Conservation (phyloP, 37 sponge, comb jelly and placozoan genomes). For the Beroe forskalii region DNA sequence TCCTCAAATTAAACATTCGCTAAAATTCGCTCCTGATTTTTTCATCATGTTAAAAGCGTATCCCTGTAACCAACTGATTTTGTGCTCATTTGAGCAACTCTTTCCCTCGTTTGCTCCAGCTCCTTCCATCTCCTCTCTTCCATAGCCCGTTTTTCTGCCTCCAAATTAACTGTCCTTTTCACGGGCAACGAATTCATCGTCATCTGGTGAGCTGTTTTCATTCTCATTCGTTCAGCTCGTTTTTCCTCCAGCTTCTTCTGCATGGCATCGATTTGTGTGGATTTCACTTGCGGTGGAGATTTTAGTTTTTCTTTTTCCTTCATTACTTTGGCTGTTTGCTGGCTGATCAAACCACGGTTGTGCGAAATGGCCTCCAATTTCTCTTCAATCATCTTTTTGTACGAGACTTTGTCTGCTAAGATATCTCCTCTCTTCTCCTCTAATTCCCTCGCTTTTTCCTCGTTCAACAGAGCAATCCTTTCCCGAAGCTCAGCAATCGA, state of each 20-base stretch:
- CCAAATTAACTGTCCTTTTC: constrained; percentile 32
- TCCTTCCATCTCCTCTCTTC: constrained; percentile 60
- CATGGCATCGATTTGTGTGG: constrained; percentile 33
- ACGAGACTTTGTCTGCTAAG: constrained; percentile 69
- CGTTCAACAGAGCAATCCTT: constrained; percentile 76
- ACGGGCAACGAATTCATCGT: constrained; percentile 19
- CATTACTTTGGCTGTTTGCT: constrained; percentile 6
- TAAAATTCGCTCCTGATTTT: too few relatives aligned
- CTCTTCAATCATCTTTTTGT: constrained; percentile 45
- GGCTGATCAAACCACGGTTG: constrained; percentile 40
- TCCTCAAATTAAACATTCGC: too few relatives aligned
- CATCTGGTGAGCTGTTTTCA: neutral
- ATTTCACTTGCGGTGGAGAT: constrained; percentile 34
- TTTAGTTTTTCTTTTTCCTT: constrained; percentile 49
- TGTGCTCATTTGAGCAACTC: constrained; percentile 48
- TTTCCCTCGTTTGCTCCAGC: constrained; percentile 40
- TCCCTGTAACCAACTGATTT: constrained; percentile 49
- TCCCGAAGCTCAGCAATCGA: constrained; percentile 92
- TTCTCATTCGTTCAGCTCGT: constrained; percentile 71
- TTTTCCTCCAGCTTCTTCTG: constrained; percentile 79
- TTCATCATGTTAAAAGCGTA: constrained; percentile 29
- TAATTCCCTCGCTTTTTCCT: constrained; percentile 77
- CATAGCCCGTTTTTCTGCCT: constrained; percentile 59
- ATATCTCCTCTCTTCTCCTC: constrained; percentile 86
- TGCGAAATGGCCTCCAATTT: constrained; percentile 49